These are phyloP conservation scores for Piaya cayana DNA, from an alignment of 2,113 vertebrate species.

Conservation along the genomic window DNA sequence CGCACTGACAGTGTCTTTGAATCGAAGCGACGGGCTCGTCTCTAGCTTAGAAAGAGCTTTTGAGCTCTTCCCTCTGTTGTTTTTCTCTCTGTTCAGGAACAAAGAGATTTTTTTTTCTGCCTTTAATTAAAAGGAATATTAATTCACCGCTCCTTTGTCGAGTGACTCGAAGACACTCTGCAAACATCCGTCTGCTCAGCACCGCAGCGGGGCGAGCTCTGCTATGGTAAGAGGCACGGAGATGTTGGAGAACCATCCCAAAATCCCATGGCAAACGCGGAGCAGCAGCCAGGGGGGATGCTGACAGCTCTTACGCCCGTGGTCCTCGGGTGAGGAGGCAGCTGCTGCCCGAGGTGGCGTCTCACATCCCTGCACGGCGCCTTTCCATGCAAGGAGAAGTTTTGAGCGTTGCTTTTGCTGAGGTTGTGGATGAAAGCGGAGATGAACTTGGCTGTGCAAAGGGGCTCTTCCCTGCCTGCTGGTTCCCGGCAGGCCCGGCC, in stretches of 20 bases:
- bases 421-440: background rate
- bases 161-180: background rate
- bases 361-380: background rate
- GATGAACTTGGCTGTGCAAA: background rate
- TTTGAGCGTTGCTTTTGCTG: background rate
- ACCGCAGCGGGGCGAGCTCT: background rate
- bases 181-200: background rate
- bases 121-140: slow-evolving; percentile 63
- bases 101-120: slow-evolving; percentile 59
- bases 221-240: background rate
- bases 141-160: slow-evolving; percentile 15
- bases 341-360: background rate
- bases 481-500: background rate
- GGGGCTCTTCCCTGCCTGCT: background rate
- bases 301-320: background rate
- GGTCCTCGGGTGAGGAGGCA: background rate
- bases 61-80: slow-evolving; percentile 63
- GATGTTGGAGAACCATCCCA: background rate
- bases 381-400: background rate
- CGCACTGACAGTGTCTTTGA: slow-evolving; percentile 35
- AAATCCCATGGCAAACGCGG: background rate
- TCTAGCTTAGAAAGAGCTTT: slow-evolving; percentile 42
- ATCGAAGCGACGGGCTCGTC: slow-evolving; percentile 21
- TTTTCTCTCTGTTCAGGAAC: slow-evolving; percentile 55
- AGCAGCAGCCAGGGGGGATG: background rate